Conservation (phyloP, 2,797 vertebrate species). For the Pseudomugil gertrudae region DNA sequence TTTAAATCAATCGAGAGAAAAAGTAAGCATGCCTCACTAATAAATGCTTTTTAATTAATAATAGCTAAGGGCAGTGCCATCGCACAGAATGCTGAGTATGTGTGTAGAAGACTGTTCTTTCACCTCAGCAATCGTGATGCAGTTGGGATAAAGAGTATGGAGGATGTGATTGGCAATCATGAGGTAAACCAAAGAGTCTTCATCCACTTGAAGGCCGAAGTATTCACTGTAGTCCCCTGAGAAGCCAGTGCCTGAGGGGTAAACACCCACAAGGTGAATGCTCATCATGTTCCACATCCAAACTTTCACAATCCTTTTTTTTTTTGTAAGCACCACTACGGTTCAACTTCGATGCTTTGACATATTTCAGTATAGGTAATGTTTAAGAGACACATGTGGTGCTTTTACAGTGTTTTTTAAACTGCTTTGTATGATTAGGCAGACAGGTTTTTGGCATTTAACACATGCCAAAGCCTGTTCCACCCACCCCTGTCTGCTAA, state of each 20-base stretch:
- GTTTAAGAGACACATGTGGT: background rate
- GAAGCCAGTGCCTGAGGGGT: slow-evolving; percentile 85
- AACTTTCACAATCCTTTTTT: slow-evolving; percentile 30
- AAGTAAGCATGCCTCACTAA: slow-evolving; percentile 57
- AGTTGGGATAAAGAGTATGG: slow-evolving; percentile 90
- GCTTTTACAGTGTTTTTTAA: background rate
- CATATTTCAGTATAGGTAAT: slow-evolving; percentile 3
- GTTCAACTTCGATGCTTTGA: slow-evolving; percentile 21
- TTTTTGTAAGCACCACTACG: slow-evolving; percentile 2
- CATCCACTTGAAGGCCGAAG: slow-evolving; percentile 97
- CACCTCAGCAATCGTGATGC: slow-evolving; percentile 97
- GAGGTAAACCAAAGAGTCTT: slow-evolving; percentile 93
- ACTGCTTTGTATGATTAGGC: background rate
- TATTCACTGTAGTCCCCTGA: slow-evolving; percentile 95
- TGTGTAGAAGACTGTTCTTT: slow-evolving; percentile 25
- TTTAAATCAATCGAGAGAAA: slow-evolving; percentile 63
- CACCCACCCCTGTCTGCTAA: background rate
- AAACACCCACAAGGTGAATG: slow-evolving; percentile 58
- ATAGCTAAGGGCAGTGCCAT: slow-evolving; percentile 65
- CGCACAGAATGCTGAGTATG: slow-evolving; percentile 44
- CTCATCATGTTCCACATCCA: slow-evolving; percentile 53
- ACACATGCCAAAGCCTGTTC: background rate
- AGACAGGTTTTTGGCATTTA: background rate
- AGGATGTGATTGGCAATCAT: slow-evolving; percentile 94
- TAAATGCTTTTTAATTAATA: slow-evolving; percentile 74